Percentiles rank a stretch among this genome's conserved stretches.
These are phyloP conservation scores for Periparus ater DNA, from an alignment of 2,797 vertebrate genomes.

Conservation along the genomic window DNA sequence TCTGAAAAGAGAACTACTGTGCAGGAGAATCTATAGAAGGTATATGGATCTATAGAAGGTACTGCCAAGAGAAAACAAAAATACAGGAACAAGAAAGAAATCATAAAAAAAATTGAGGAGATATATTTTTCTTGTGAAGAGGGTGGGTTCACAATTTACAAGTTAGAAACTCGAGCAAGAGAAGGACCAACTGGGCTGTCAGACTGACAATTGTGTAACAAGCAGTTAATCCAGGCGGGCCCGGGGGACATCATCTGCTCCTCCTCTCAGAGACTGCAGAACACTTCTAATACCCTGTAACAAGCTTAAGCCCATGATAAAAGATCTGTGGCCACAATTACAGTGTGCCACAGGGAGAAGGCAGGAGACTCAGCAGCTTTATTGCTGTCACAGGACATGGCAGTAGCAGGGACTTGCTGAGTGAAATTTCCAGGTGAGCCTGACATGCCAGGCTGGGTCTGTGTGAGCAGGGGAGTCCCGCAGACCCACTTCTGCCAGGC, in stretches of 20 bases:
- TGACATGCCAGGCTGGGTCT: not conserved
- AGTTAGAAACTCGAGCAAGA: not conserved
- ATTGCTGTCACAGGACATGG: not conserved
- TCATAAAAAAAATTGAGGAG: not conserved
- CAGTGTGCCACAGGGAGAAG: not conserved
- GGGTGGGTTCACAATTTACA: not conserved
- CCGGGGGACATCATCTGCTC: not conserved
- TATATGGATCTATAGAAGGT: not conserved
- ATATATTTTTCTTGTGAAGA: not conserved
- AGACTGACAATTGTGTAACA: not conserved
- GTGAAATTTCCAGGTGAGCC: not conserved
- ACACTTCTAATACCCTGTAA: constrained; percentile 5
- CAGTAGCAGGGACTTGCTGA: not conserved
- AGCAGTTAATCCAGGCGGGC: not conserved
- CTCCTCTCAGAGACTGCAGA: not conserved
- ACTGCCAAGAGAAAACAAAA: not conserved
- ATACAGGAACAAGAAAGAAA: not conserved
- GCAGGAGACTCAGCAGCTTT: not conserved
- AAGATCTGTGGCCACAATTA: not conserved
- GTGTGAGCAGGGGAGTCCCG: not conserved
- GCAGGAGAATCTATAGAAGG: not conserved
- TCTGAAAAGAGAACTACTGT: not conserved
- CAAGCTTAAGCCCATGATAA: constrained; percentile 13
- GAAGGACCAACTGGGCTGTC: not conserved
- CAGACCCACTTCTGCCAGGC: not conserved